Evolutionary conservation across 2,888 invertebrate genomes (phyloP).

Genomic region (Caenorhabditis japonica): DNA sequence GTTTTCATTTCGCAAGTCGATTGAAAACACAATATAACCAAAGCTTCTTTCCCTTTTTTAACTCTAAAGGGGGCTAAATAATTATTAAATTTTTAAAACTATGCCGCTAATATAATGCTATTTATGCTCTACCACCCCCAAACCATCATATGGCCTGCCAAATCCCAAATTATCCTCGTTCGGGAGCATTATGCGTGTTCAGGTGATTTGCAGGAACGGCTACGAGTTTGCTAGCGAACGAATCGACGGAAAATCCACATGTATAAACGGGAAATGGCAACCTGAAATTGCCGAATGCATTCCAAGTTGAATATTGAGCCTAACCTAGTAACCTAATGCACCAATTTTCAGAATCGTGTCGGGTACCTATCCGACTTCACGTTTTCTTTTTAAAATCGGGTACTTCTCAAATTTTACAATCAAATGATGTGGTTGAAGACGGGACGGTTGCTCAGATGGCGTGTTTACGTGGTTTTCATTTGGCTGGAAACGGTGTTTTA

Average conservation of each 20-base stretch:
- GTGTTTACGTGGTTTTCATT: conserved; percentile 60
- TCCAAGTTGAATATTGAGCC: conserved; percentile 84
- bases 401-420: conserved; percentile 71
- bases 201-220: conserved; percentile 73
- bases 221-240: conserved; percentile 61
- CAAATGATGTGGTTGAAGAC: conserved; percentile 69
- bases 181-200: conserved; percentile 47
- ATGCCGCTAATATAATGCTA: no score
- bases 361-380: conserved; percentile 72
- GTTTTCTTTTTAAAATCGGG: conserved; percentile 70
- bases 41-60: no score
- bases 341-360: conserved; percentile 67
- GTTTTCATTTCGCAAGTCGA: no score
- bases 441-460: conserved; percentile 65
- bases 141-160: no score
- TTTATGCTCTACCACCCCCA: no score
- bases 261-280: conserved; percentile 94
- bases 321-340: no score
- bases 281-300: conserved; percentile 88
- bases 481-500: conserved; percentile 61
- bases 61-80: no score
- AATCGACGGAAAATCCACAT: conserved; percentile 82
- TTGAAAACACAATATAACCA: no score
- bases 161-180: no score
- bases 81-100: no score